Evolutionary conservation across 1,140 invertebrate species (phyloP).

Genomic region (Leptinotarsa defecta): DNA sequence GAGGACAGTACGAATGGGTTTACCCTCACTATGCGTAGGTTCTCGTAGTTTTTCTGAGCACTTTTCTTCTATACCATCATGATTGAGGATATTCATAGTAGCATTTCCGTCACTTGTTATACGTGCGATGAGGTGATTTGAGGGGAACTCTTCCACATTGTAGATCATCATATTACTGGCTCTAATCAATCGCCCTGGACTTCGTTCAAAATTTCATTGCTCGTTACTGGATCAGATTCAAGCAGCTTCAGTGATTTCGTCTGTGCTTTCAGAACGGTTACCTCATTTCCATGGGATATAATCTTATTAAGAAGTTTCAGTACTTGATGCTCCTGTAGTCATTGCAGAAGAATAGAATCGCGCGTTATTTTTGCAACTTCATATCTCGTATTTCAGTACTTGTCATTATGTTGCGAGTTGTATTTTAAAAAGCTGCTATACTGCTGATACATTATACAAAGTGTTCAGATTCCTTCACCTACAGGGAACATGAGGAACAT

Average conservation of each 20-base stretch:
- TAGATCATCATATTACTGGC: slow-evolving; percentile 10
- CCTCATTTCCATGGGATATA: background rate
- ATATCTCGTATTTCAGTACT: background rate
- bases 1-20: background rate
- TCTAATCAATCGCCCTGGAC: background rate
- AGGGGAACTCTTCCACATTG: background rate
- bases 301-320: background rate
- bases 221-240: background rate
- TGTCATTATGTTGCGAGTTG: slow-evolving; percentile 9
- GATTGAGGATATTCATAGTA: slow-evolving; percentile 1
- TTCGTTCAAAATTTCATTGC: background rate
- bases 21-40: background rate
- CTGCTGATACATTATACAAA: background rate
- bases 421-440: background rate
- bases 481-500: background rate
- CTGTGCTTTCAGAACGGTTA: slow-evolving; percentile 2
- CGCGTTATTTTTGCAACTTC: background rate
- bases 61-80: background rate
- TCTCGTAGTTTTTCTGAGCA: background rate
- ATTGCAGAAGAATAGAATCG: background rate
- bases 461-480: slow-evolving; percentile 8
- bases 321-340: slow-evolving; percentile 9
- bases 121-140: slow-evolving; percentile 9
- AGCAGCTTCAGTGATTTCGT: background rate
- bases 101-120: slow-evolving; percentile 3